Evolutionary conservation across 2,888 invertebrate genomes (phyloP), one percentile per base, ranked within the genome.

Genomic region (Stratiomys singularior): DNA sequence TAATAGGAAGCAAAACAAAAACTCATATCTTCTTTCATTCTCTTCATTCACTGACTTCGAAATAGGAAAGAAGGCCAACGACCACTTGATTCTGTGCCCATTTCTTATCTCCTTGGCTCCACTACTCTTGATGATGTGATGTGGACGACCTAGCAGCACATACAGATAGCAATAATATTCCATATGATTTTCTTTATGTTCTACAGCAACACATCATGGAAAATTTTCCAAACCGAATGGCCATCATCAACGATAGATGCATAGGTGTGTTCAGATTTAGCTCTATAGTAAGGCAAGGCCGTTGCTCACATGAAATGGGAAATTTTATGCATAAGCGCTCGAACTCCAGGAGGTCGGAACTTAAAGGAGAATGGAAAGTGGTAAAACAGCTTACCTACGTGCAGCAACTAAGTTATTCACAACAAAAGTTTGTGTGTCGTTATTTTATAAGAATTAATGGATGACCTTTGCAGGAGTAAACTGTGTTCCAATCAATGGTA

Each of bases 41-140:
- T 23, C 27, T 30, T 64, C n/a, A 64, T 30, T 25, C 28, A 64
- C 27, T 64, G 64, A 18, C 30, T 64, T 28, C 30, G 30, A 30
- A 64, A 11, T 13, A 25, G 25, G 30, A 64, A 64, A 60, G 58
- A 60, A 64, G 64, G 64, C 64, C 64, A 64, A 64, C 64, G 64
- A 64, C 64, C 64, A 64, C 30, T 30, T 23, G 27, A 64, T 30
- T 27, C 64, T 64, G 28, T 28, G 11, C 28, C 13, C 28, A 25
- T 64, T 64, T 64, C 15, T 64, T 64, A 64, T 64, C 64, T 64
- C 11, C 15, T 64, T 64, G 64, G 28, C 30, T 25, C 5, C 15
- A 64, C 64, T n/a, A n/a, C n/a, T 64, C 4, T 5, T 18, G 25
- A 30, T 28, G 64, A 64, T 64, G 30, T 28, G 52, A 9, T 5